phyloP scores from a whole-genome alignment of 2,888 invertebrate species.

The Deilephila porcellus region DNA sequence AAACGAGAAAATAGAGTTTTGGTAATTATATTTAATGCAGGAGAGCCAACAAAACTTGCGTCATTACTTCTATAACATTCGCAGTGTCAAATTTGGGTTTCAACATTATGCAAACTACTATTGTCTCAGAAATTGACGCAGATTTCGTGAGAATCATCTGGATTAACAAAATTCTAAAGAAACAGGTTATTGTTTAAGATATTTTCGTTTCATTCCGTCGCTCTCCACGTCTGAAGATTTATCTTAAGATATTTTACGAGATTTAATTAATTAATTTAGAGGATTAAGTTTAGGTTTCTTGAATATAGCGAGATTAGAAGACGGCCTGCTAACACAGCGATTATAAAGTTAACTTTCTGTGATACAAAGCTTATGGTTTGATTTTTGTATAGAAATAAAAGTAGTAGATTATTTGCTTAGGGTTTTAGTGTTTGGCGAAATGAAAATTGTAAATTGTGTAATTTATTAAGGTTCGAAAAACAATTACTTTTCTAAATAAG shows the following conservation, averaged over 20 bases:
- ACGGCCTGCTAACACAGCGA: no score
- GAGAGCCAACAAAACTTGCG: neutral
- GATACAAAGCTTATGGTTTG: no score
- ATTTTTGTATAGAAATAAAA: no score
- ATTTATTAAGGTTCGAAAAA: no score
- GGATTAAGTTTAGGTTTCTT: neutral
- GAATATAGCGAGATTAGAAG: neutral
- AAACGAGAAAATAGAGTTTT: neutral
- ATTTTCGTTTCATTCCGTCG: constrained; percentile 13
- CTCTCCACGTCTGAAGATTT: neutral
- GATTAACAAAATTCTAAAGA: neutral
- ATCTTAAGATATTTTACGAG: neutral
- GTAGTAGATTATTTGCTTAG: no score
- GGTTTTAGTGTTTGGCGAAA: no score
- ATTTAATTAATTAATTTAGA: neutral
- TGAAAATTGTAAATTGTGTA: no score
- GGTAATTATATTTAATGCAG: neutral
- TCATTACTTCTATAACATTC: no score
- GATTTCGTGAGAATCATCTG: neutral
- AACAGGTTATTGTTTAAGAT: constrained; percentile 5
- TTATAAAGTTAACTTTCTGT: no score
- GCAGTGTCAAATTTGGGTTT: neutral
- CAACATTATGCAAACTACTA: neutral
- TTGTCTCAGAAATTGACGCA: neutral
- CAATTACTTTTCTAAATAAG: no score